Conservation (phyloP, 2,888 invertebrate species). For the Oscheius sp. region DNA sequence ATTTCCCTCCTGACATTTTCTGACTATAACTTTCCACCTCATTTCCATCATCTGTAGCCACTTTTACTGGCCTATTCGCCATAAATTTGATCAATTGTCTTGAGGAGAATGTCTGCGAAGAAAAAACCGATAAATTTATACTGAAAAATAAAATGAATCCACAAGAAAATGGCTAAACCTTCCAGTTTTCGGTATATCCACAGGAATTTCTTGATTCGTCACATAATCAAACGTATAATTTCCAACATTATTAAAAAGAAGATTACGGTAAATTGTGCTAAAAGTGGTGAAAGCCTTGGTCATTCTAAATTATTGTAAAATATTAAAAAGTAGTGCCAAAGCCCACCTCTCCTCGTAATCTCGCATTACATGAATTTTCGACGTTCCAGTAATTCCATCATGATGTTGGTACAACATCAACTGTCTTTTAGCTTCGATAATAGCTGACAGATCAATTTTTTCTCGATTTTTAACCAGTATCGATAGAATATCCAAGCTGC, state of each 20-base stretch:
- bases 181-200: too few relatives aligned
- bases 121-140: background rate
- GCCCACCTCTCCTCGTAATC: slow-evolving; percentile 85
- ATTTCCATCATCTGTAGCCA: too few relatives aligned
- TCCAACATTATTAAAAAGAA: background rate
- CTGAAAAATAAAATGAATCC: background rate
- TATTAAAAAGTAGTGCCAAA: background rate
- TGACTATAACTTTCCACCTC: too few relatives aligned
- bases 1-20: too few relatives aligned
- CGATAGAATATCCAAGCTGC: slow-evolving; percentile 44
- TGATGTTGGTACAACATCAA: slow-evolving; percentile 95
- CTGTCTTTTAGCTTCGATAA: slow-evolving; percentile 81
- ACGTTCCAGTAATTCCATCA: slow-evolving; percentile 96
- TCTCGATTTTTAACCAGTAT: slow-evolving; percentile 15
- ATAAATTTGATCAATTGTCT: background rate
- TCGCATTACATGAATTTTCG: slow-evolving; percentile 89
- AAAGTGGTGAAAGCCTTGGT: background rate
- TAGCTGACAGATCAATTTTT: slow-evolving; percentile 44
- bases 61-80: background rate
- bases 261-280: background rate
- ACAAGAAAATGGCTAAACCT: too few relatives aligned
- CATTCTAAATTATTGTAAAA: background rate
- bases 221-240: background rate
- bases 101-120: background rate
- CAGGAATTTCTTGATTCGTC: too few relatives aligned